Conservation (phyloP, 2,113 vertebrate genomes). For the Pogonocichla stellata region DNA sequence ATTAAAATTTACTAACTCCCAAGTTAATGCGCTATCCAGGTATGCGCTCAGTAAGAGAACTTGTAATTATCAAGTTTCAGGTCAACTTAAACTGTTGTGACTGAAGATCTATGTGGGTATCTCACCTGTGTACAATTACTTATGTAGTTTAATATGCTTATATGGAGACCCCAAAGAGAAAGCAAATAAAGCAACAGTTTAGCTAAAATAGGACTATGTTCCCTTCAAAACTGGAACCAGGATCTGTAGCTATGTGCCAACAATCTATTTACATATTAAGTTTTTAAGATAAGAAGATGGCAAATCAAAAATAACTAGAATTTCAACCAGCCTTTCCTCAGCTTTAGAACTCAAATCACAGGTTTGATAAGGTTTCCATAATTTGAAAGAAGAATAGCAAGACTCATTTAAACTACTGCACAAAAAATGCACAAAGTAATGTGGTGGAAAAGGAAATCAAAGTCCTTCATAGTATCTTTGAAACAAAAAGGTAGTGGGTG, state of each 20-base stretch:
- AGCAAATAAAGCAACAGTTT: not conserved
- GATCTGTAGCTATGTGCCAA: not conserved
- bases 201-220: fast-evolving
- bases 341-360: not conserved
- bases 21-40: not conserved
- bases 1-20: not conserved
- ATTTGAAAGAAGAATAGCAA: not conserved
- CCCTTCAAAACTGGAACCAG: not conserved
- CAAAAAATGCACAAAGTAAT: not conserved
- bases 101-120: not conserved
- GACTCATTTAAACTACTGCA: not conserved
- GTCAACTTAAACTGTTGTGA: not conserved
- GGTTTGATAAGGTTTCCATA: not conserved
- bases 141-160: not conserved
- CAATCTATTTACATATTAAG: not conserved
- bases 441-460: too few relatives aligned
- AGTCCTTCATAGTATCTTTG: not conserved
- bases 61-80: not conserved
- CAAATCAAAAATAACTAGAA: not conserved
- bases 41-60: not conserved
- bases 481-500: conserved; percentile 21
- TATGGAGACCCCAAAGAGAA: not conserved
- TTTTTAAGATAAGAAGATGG: not conserved
- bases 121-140: not conserved
- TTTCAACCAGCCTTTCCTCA: not conserved